Conservation (phyloP, 1,140 invertebrate species). For the Drosophila bocqueti region DNA sequence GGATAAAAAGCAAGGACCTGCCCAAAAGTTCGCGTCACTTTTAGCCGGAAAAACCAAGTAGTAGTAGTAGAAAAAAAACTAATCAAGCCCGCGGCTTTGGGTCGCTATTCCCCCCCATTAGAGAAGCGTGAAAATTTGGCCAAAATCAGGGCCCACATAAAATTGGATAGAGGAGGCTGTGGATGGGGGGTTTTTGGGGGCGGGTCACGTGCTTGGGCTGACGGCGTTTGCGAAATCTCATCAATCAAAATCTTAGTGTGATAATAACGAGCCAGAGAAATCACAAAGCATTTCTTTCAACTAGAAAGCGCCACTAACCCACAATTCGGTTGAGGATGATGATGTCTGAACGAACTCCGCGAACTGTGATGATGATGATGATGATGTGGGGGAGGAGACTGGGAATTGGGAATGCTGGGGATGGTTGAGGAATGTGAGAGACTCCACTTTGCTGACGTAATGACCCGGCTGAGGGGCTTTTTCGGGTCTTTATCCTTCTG, state of each 20-base stretch:
- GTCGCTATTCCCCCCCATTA: slow-evolving; percentile 36
- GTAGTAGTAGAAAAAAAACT: slow-evolving; percentile 64
- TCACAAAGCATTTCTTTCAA: slow-evolving; percentile 74
- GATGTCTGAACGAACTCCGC: slow-evolving; percentile 14
- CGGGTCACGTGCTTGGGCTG: slow-evolving; percentile 18
- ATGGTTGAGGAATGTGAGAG: not conserved
- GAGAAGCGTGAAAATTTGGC: slow-evolving; percentile 14
- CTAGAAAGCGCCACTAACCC: slow-evolving; percentile 66
- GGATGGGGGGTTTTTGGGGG: not conserved
- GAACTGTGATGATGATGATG: not conserved
- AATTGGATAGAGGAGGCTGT: not conserved
- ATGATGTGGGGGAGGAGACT: not conserved
- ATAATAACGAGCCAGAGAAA: slow-evolving; percentile 75
- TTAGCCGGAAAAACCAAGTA: slow-evolving; percentile 2
- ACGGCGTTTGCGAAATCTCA: slow-evolving; percentile 55
- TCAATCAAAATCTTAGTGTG: slow-evolving; percentile 80
- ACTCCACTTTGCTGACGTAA: slow-evolving; percentile 52
- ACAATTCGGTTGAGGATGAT: slow-evolving; percentile 59
- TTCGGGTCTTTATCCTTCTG: slow-evolving; percentile 48
- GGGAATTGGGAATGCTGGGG: not conserved
- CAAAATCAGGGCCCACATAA: slow-evolving; percentile 48
- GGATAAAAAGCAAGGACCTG: not conserved
- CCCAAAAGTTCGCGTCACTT: slow-evolving; percentile 36
- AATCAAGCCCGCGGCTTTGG: slow-evolving; percentile 66
- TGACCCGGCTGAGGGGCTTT: slow-evolving; percentile 42